Evolutionary conservation across 2,113 vertebrate genomes (phyloP).

Genomic region (Verasper variegatus): DNA sequence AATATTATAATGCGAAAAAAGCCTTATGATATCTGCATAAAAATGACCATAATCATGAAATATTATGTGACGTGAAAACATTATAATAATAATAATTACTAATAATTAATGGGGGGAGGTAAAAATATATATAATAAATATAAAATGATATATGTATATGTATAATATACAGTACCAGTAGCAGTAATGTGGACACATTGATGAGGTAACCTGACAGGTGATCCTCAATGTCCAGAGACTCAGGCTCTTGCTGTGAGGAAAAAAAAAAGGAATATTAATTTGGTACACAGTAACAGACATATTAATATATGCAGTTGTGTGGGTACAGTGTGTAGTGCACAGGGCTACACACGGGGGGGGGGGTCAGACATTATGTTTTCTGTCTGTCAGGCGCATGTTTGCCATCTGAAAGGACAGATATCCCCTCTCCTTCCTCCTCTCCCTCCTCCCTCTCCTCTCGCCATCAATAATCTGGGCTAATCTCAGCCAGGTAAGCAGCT

Average conservation of each 20-base stretch:
- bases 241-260: conserved; percentile 80
- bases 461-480: conserved; percentile 79
- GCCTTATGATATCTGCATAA: neutral
- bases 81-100: neutral
- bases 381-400: conserved; percentile 45
- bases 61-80: neutral
- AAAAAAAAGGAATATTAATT: conserved; percentile 15
- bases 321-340: neutral
- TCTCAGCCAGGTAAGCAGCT: conserved; percentile 83
- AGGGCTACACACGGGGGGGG: neutral
- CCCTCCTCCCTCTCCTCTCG: conserved; percentile 54
- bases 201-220: conserved; percentile 91
- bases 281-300: neutral
- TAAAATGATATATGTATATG: too few relatives aligned
- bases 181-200: conserved; percentile 90
- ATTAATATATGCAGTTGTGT: neutral
- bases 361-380: conserved; percentile 31
- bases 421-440: conserved; percentile 66
- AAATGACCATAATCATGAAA: neutral
- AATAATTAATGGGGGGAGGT: neutral
- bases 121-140: too few relatives aligned
- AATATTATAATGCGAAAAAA: neutral
- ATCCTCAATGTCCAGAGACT: conserved; percentile 92
- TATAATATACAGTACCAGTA: conserved; percentile 86
- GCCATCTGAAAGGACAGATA: conserved; percentile 62